phyloP scores from a whole-genome alignment of 64 coral and sea anemone species.

The Montipora efflorescens region DNA sequence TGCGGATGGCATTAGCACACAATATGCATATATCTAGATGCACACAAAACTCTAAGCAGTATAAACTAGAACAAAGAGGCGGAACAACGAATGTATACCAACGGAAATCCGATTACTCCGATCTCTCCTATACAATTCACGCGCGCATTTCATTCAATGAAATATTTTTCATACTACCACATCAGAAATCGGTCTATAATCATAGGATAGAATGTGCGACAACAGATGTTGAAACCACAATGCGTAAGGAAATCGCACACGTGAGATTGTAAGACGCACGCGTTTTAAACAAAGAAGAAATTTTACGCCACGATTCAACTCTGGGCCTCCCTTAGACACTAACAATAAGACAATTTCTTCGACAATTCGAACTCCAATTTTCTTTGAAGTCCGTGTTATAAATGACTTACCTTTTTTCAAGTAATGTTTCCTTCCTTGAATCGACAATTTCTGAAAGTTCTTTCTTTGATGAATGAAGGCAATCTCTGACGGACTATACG shows the following conservation, averaged over 20 bases:
- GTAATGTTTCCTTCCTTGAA: background rate
- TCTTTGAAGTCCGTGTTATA: background rate
- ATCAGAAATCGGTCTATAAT: background rate
- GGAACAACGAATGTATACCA: conserved; percentile 9
- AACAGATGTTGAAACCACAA: background rate
- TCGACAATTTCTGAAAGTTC: background rate
- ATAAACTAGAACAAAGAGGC: background rate
- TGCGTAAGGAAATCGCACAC: background rate
- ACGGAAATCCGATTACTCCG: conserved; percentile 44
- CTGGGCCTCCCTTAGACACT: background rate
- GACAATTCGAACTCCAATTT: background rate
- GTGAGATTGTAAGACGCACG: background rate
- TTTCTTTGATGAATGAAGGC: background rate
- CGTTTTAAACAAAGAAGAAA: background rate
- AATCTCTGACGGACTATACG: background rate
- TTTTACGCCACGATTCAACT: background rate
- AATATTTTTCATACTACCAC: background rate
- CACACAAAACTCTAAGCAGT: background rate
- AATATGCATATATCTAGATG: background rate
- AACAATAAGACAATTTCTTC: background rate
- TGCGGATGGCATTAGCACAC: background rate
- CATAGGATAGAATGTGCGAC: background rate
- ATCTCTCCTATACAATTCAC: background rate
- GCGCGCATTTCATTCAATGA: conserved; percentile 33
- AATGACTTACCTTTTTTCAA: background rate